Conservation (phyloP, 2,888 invertebrate genomes). For the Ophion ventricosus region DNA sequence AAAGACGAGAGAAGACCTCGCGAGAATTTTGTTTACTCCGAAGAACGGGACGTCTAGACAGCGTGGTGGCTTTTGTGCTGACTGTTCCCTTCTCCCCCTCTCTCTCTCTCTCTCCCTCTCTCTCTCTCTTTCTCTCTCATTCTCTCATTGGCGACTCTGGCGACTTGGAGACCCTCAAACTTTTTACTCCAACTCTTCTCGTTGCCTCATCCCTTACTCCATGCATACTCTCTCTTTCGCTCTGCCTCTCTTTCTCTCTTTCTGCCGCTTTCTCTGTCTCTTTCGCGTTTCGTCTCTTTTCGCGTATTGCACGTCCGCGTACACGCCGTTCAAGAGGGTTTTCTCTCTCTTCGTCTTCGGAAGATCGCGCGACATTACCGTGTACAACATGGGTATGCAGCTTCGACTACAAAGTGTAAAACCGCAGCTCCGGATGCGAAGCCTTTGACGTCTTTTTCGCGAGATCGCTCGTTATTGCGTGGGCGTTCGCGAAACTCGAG, state of each 20-base stretch:
- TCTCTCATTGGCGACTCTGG: slow-evolving; percentile 42
- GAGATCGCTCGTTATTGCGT: neutral
- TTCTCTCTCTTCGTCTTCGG: neutral
- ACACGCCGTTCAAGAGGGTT: neutral
- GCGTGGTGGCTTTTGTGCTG: slow-evolving; percentile 64
- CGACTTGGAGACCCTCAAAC: slow-evolving; percentile 51
- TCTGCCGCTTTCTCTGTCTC: neutral
- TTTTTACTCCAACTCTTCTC: slow-evolving; percentile 56
- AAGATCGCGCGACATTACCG: slow-evolving; percentile 5
- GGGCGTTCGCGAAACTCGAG: neutral
- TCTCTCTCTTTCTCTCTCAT: neutral
- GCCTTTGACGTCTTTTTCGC: slow-evolving; percentile 40
- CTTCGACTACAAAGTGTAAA: slow-evolving; percentile 11
- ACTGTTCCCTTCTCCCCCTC: slow-evolving; percentile 36
- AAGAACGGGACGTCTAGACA: slow-evolving; percentile 79
- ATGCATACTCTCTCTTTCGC: slow-evolving; percentile 13
- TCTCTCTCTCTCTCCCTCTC: no score
- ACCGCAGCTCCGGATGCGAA: slow-evolving; percentile 10
- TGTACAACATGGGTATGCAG: neutral
- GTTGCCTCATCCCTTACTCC: slow-evolving; percentile 38
- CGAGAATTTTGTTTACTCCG: slow-evolving; percentile 70
- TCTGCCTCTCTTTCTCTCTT: neutral
- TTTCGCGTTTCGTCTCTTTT: neutral
- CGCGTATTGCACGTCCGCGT: neutral
- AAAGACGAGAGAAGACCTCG: slow-evolving; percentile 18